Evolutionary conservation across 2,797 vertebrate species (phyloP).

Genomic region (Cetoscarus ocellatus): DNA sequence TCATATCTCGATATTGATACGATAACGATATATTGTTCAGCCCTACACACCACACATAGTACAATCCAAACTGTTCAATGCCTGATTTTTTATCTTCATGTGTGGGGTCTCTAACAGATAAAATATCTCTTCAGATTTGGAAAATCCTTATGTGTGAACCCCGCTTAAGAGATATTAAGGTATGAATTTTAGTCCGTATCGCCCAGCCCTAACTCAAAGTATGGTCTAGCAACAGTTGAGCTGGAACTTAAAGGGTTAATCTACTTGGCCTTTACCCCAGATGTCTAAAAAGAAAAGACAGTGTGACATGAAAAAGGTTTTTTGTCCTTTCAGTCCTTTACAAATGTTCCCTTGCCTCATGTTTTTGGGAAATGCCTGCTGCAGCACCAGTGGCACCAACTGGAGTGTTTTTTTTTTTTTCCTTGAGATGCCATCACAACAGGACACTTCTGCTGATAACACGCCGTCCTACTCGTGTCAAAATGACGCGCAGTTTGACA

Average conservation of each 20-base stretch:
- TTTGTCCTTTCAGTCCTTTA: slow-evolving; percentile 8
- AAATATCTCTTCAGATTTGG: too few relatives aligned
- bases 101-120: too few relatives aligned
- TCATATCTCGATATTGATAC: too few relatives aligned
- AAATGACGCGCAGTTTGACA: slow-evolving; percentile 62
- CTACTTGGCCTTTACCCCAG: not conserved
- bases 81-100: too few relatives aligned
- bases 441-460: slow-evolving; percentile 50
- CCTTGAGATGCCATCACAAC: slow-evolving; percentile 53
- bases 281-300: slow-evolving; percentile 15
- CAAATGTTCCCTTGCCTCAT: slow-evolving; percentile 8
- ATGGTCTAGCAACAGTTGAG: too few relatives aligned
- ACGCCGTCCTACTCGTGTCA: slow-evolving; percentile 50
- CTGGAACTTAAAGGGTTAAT: not conserved
- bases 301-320: slow-evolving; percentile 2
- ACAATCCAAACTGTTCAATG: too few relatives aligned
- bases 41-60: too few relatives aligned
- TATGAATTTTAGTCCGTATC: too few relatives aligned
- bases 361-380: slow-evolving; percentile 43
- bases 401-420: slow-evolving; percentile 35
- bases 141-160: too few relatives aligned
- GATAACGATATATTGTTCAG: too few relatives aligned
- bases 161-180: too few relatives aligned
- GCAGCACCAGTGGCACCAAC: slow-evolving; percentile 30
- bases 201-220: too few relatives aligned